Conservation (phyloP, 1,140 invertebrate genomes). For the Goniozus legneri region DNA sequence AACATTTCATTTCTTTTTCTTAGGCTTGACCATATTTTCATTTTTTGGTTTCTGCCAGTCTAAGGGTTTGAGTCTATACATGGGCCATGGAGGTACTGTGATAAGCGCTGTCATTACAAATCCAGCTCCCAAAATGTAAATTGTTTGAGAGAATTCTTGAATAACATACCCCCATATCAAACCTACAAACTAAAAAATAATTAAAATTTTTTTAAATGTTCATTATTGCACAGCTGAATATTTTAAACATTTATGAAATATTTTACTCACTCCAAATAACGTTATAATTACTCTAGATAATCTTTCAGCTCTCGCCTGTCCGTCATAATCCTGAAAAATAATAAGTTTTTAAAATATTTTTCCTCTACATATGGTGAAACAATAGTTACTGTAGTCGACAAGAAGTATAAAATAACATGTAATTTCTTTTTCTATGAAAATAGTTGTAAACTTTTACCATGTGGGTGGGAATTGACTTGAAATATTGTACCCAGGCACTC, state of each 20-base stretch:
- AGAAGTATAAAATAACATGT: background rate
- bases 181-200: conserved; percentile 69
- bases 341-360: conserved; percentile 12
- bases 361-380: background rate
- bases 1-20: conserved; percentile 54
- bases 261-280: conserved; percentile 71
- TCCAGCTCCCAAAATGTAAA: conserved; percentile 88
- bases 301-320: conserved; percentile 84
- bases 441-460: conserved; percentile 51
- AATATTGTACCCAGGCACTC: conserved; percentile 37
- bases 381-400: background rate
- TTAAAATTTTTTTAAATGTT: conserved; percentile 8
- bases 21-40: conserved; percentile 34
- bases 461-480: conserved; percentile 58
- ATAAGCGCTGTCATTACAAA: conserved; percentile 81
- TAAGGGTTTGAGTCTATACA: conserved; percentile 82
- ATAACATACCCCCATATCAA: conserved; percentile 90
- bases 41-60: conserved; percentile 82
- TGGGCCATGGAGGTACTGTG: conserved; percentile 89
- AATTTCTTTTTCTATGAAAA: background rate
- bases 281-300: conserved; percentile 85
- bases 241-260: no score
- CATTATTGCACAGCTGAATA: background rate
- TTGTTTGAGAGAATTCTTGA: conserved; percentile 93
- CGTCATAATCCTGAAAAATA: conserved; percentile 78